These are phyloP conservation scores for Oreochromis spilurus DNA, from an alignment of 2,113 vertebrate genomes.

Conservation along the genomic window DNA sequence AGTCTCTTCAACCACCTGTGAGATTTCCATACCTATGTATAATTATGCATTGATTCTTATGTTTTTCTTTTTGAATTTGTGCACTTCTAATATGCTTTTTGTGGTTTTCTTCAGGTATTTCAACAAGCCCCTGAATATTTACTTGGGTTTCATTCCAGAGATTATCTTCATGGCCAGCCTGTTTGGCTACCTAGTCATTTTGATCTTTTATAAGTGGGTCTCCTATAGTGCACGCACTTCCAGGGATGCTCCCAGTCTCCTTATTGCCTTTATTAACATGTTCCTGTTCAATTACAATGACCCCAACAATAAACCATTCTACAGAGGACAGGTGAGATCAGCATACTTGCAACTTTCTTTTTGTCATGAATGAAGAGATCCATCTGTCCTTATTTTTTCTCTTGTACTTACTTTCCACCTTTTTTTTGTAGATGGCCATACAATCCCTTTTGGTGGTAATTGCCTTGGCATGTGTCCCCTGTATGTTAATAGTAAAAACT, in stretches of 20 bases:
- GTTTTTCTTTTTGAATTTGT: not conserved
- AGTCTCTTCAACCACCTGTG: slow-evolving; percentile 94
- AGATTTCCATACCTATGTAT: slow-evolving; percentile 30
- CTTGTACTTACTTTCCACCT: not conserved
- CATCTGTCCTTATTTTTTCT: not conserved
- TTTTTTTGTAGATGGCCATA: slow-evolving; percentile 74
- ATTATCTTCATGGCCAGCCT: slow-evolving; percentile 90
- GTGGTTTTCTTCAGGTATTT: slow-evolving; percentile 80
- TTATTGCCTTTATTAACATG: slow-evolving; percentile 99
- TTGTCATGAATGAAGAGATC: not conserved
- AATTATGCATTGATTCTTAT: not conserved
- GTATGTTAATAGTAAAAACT: slow-evolving; percentile 93
- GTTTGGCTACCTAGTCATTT: slow-evolving; percentile 91
- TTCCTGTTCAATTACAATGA: slow-evolving; percentile 91
- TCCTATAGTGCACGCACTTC: slow-evolving; percentile 81
- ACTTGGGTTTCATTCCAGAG: slow-evolving; percentile 94
- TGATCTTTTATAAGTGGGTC: slow-evolving; percentile 94
- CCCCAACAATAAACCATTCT: slow-evolving; percentile 77
- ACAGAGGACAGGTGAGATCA: slow-evolving; percentile 85
- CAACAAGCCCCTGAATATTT: slow-evolving; percentile 92
- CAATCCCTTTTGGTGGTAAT: slow-evolving; percentile 87
- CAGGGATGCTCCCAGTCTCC: slow-evolving; percentile 85
- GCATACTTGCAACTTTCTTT: not conserved
- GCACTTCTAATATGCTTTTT: not conserved
- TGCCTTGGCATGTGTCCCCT: slow-evolving; percentile 87